Evolutionary conservation across 1,140 invertebrate species (phyloP), one percentile per base, ranked within the genome.

Genomic region (Polypedilum pembai): DNA sequence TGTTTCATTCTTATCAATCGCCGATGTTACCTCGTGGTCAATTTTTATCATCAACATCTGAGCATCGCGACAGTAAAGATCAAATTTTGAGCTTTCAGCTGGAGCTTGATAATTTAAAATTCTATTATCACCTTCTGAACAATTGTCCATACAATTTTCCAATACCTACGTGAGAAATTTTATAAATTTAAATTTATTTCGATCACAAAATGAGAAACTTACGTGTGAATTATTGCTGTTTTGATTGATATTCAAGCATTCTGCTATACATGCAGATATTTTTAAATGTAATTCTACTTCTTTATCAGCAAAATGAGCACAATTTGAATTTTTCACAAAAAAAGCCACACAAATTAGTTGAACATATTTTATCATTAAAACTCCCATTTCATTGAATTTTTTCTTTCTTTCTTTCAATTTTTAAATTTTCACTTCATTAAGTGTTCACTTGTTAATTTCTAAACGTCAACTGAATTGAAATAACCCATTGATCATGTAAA

Each of bases 271-370:
- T 8, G 65, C 15, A 18, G 65, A 18, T 1, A 69, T 21, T 21
- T 69, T 69, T 20, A 69, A 69, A 69, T 69, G 17, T 10, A 7
- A 8, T 18, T 4, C 20, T 69, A 18, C 65, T 18, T 18, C 65
- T 18, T 10, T 8, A 18, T 69, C 17, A 69, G 5, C 18, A 12
- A 12, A 20, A 3, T 3, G 17, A 21, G 17, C 65, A 20, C 65
- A 69, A 69, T 69, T 69, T 20, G 65, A 18, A 69, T 69, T 69
- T 69, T 21, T 69, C 65, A 69, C 20, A 69, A 69, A 69, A 20
- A 69, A 20, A 10, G 65, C 17, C n/a, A 69, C 65, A 20, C 65
- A 69, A 10, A 69, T 18, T 0, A 69, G 65, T 5, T 69, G 65
- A 2, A 69, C 65, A 20, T 69, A 69, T 69, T 69, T 69, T 18